Evolutionary conservation across 1,140 invertebrate genomes (phyloP).

Genomic region (Panagrolaimus sp.): DNA sequence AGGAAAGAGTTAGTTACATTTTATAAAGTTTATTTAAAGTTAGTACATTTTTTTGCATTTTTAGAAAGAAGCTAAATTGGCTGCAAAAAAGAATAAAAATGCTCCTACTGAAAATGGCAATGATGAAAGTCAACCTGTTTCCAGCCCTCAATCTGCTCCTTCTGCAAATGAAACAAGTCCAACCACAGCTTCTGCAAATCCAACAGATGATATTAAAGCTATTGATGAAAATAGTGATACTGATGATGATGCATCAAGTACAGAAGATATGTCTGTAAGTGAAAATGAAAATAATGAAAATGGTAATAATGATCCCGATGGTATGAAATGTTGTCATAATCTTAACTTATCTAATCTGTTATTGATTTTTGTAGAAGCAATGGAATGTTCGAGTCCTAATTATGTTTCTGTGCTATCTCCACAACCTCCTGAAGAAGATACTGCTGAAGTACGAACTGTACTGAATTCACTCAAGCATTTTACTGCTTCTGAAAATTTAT

Average conservation of each 20-base stretch:
- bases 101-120: conserved; percentile 54
- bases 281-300: background rate
- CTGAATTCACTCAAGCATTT: conserved; percentile 77
- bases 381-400: conserved; percentile 21
- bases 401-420: background rate
- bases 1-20: conserved; percentile 41
- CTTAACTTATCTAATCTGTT: background rate
- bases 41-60: conserved; percentile 27
- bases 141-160: background rate
- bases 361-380: conserved; percentile 23
- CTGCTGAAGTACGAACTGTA: conserved; percentile 2
- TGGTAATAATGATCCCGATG: too few species aligned
- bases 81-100: conserved; percentile 61
- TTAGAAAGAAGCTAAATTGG: conserved; percentile 42
- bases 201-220: conserved; percentile 14
- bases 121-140: too few species aligned
- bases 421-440: conserved; percentile 16
- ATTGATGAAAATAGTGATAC: background rate
- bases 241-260: background rate
- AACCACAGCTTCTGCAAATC: background rate
- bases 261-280: conserved; percentile 6
- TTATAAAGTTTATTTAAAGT: background rate
- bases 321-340: background rate
- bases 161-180: background rate
- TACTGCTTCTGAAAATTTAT: conserved; percentile 78